Evolutionary conservation across 2,888 invertebrate species (phyloP), one percentile per base, ranked within the genome.

Genomic region (Vanessa cardui): DNA sequence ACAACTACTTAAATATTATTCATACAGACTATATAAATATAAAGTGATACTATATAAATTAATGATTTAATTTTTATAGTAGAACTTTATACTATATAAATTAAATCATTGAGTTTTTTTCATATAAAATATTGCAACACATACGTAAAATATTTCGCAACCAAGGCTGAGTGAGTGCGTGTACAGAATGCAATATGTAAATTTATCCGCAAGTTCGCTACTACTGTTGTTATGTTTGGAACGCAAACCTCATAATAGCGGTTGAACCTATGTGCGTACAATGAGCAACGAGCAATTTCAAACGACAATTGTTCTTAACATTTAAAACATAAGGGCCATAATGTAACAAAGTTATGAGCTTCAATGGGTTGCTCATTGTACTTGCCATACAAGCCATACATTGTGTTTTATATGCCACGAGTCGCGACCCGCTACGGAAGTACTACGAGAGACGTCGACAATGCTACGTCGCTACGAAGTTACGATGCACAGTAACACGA

Each of bases 151-250:
- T 56, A 62, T 50, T 46, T 31, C 46, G 47, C 49, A 33, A 62
- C 20, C 39, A 56, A 56, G 33, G 54, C 46, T 47, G 46, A 16
- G 47, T 52, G 58, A 71, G 75, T 71, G 77, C 59, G 56, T 75
- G 74, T 50, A 64, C 76, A 78, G 82, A 85, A 89, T 88, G 86
- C 85, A 87, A 88, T 89, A 89, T 86, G 85, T 81, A 87, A 85
- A 88, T 87, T 83, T 80, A 81, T 80, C 77, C 71, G 77, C 74
- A 78, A 81, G 81, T 82, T 77, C 78, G 76, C 76, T 74, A 75
- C 76, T 74, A 74, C 75, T 72, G 76, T 75, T 71, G 76, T 71
- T 77, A 77, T 74, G 81, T 73, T 66, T 49, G 80, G 81, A 78
- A 85, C 84, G 82, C 77, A 78, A 80, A 79, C 77, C 78, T 75